Evolutionary conservation across 2,797 vertebrate species (phyloP), one percentile per base, ranked within the genome.

Genomic region (Tiaroga cobitis): DNA sequence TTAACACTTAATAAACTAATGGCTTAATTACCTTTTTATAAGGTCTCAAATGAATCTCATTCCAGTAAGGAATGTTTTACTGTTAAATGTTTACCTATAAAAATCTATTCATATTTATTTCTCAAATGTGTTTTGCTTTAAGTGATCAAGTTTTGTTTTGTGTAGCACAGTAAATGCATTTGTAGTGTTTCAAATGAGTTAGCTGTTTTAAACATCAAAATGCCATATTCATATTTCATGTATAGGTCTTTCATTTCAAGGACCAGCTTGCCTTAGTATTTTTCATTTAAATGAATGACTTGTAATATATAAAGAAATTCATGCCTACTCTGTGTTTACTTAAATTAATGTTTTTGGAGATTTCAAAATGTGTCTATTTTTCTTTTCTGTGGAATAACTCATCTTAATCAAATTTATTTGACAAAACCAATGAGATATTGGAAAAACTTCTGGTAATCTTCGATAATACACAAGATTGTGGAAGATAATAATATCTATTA

Each of bases 61-160:
- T 67, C 19, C 59, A 46, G 41, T 67, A 49, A 78, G 18, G 59
- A 29, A 39, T 4, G 24, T 61, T 77, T 39, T 78, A 61, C 75
- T 61, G 75, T n/a, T 41, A 39, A 61, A 80, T 24, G 77, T 67
- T 80, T 81, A 81, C 63, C 39, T 81, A n/a, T 51, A 69, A 81
- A 34, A 37, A 5, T 3, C 13, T n/a, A 26, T 69, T 39, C 46
- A 81, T 81, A 82, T 73, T 59, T 73, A 72, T 73, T 43, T 81
- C 6, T 51, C 10, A 7, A 3, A 54, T 19, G 3, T 81, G 65
- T 68, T 68, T 51, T 67, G 63, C 43, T 68, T n/a, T 46, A 54
- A 81, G 49, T 37, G 15, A 70, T 56, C 29, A 39, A n/a, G 8
- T 26, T 68, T 39, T 81, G 29, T 69, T 51, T 51, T 63, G 29